Evolutionary conservation across 2,113 vertebrate genomes (phyloP).

Genomic region (Cephalopholis sonnerati): DNA sequence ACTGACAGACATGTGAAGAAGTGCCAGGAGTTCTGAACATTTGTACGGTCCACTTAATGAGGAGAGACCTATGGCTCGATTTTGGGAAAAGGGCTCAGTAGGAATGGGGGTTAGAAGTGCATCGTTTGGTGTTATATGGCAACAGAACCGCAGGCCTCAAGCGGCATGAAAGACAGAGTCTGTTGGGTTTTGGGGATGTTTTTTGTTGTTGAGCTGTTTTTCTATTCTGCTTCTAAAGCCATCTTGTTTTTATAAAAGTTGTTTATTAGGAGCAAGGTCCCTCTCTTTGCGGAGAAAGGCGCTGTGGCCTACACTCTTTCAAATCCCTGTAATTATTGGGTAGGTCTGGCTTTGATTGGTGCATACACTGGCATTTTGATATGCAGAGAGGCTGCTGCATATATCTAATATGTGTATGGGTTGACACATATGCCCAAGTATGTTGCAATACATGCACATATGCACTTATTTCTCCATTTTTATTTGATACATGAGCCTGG

Average conservation of each 20-base stretch:
- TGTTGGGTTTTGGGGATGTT: constrained; percentile 20
- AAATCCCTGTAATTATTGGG: constrained; percentile 65
- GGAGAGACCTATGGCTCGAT: constrained; percentile 47
- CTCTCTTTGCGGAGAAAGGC: constrained; percentile 47
- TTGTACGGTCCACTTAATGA: constrained; percentile 47
- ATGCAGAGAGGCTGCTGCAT: constrained; percentile 12
- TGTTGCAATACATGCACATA: constrained; percentile 9
- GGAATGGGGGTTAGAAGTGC: constrained; percentile 32
- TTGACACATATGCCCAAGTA: constrained; percentile 7
- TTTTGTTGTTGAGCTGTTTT: constrained; percentile 46
- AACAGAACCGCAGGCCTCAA: constrained; percentile 53
- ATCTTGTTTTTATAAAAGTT: constrained; percentile 76
- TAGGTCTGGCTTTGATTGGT: constrained; percentile 59
- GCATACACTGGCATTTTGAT: constrained; percentile 28
- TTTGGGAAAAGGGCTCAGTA: constrained; percentile 21
- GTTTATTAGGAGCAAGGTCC: constrained; percentile 66
- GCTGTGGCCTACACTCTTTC: constrained; percentile 59
- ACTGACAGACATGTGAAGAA: constrained; percentile 27
- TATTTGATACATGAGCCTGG: neutral
- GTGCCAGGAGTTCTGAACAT: constrained; percentile 43
- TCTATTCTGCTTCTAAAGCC: constrained; percentile 61
- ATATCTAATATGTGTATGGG: constrained; percentile 13
- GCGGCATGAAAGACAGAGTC: constrained; percentile 26
- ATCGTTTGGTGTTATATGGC: constrained; percentile 43
- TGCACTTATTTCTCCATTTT: neutral